Percentiles rank a stretch among this genome's conserved stretches.
phyloP scores from a whole-genome alignment of 2,888 invertebrate species.

The Chironomus riparius region DNA sequence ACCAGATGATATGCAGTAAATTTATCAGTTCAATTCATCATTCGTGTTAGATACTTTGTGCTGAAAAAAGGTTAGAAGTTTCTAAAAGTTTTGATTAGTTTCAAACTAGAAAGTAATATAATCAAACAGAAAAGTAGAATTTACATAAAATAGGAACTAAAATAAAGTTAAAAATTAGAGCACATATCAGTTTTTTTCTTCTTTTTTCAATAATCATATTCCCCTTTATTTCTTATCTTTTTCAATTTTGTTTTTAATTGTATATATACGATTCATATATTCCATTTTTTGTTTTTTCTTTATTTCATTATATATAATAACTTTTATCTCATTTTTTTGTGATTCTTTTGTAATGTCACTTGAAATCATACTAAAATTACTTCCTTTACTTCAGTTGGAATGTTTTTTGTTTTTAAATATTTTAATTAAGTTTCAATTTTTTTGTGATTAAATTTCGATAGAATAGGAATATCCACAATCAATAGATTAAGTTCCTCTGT shows the following conservation, averaged over 20 bases:
- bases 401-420: background rate
- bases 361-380: background rate
- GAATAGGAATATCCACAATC: background rate
- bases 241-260: background rate
- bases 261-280: background rate
- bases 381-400: background rate
- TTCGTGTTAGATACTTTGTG: no score
- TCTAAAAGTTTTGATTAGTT: no score
- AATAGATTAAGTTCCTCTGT: background rate
- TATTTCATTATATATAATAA: background rate
- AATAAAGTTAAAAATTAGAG: no score
- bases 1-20: no score
- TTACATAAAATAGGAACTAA: no score
- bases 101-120: no score
- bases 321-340: background rate
- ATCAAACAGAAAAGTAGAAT: no score
- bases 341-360: background rate
- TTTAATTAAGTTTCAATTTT: background rate
- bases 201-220: background rate
- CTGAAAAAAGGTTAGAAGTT: no score
- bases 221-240: slow-evolving; percentile 8
- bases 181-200: background rate
- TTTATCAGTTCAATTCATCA: no score
- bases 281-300: background rate
- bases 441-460: background rate